Base-by-base conservation (phyloP, 1,140 invertebrate species). In the Drosophila ercepeae region DNA sequence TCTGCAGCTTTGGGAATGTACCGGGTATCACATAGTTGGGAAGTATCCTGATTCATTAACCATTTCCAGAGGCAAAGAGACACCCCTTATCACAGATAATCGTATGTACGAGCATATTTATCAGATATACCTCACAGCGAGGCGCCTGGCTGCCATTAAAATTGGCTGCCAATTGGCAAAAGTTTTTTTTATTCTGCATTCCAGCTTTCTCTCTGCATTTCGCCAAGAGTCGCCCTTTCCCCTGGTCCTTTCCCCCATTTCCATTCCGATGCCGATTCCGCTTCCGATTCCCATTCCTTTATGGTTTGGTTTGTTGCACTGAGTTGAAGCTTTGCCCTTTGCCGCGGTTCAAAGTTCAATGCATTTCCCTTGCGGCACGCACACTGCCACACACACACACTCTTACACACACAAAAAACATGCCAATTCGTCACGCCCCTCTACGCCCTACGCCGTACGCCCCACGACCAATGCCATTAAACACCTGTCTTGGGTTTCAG, bases 91-190 rank as follows among this genome's bases (percentile, higher is more conserved):
- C 1, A 5, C 21, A 45, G 68, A 59, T 71, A 71, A 71, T 50
- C 46, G 52, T 51, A 51, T 71, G 41, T 16, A 39, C 21, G 45
- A 32, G 51, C 49, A 55, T 48, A 55, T 54, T 67, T 48, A 68
- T 55, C 46, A 41, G 61, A 55, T 29, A 18, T 11, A 18, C 44
- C 34, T 14, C 32, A 19, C 7, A 8, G 8, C n/a, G 3, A n/a
- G n/a, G 16, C 39, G 18, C 44, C 42, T 27, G 18, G 18, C 25
- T 32, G 21, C 71, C 70, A 75, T 75, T 75, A 75, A 75, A 75
- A 75, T 65, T 74, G 71, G 71, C 71, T 75, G 71, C 71, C 71
- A 75, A 75, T 75, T 75, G 71, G 70, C 60, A 75, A 48, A 67
- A 74, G 50, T 57, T 74, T 71, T 70, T 19, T 61, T 29, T 19